Evolutionary conservation across 2,888 invertebrate genomes (phyloP), one percentile per base, ranked within the genome.

Genomic region (Atethmia centrago): DNA sequence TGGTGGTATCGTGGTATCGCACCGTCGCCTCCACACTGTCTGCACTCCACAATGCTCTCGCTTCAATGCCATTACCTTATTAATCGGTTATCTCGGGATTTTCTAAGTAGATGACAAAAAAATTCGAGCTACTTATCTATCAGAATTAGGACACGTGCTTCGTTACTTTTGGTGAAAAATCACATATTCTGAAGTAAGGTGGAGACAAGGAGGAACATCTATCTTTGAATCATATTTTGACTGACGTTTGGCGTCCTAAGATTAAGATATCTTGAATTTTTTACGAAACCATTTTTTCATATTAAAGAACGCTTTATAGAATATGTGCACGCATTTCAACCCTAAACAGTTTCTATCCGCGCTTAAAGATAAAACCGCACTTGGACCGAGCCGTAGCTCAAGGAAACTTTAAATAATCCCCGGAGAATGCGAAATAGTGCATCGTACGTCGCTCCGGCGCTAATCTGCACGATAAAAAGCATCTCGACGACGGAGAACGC

Each of bases 401-500:
- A 83, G 82, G 77, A 92, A 93, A 92, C 92, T 93, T 92, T 90
- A 92, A 92, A 92, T 93, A 93, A 93, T 91, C 90, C 90, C 88
- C 64, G 73, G 90, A 90, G 92, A 90, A 92, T 91, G 89, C 89
- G 89, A 90, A 90, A 92, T 91, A 91, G 91, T 91, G 89, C 88
- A 89, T 89, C 84, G 88, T 86, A 89, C 89, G 89, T 90, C 88
- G 88, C 89, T 88, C 85, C 79, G 82, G 86, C 89, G 88, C 88
- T 93, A 93, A 93, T 93, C 93, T 92, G 88, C 79, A 85, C 90
- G 90, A 92, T 92, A 92, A 93, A 93, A 93, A 93, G 89, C 89
- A 89, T 91, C 89, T 85, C 88, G 80, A 83, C 82, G 85, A 86
- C 65, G 80, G 76, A 87, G 86, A 86, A 88, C 86, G 85, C 83